Conservation (phyloP, 2,113 vertebrate species). For the Prinia subflava region DNA sequence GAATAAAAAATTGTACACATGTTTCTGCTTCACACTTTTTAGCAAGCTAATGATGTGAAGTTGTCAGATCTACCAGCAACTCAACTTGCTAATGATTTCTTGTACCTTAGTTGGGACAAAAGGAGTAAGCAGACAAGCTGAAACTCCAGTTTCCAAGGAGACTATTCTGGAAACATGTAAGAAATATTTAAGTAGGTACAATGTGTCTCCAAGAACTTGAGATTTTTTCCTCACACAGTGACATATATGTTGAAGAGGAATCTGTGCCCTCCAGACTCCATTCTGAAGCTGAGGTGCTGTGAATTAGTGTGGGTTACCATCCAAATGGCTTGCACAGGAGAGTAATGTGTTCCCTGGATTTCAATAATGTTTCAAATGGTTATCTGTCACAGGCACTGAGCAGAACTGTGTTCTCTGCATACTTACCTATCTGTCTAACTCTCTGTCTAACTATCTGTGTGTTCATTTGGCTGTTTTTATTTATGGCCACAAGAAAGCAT, state of each 20-base stretch:
- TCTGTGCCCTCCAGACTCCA: not conserved
- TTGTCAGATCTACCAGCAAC: slow-evolving; percentile 7
- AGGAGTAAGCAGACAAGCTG: slow-evolving; percentile 13
- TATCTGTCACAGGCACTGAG: not conserved
- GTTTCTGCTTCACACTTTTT: slow-evolving; percentile 19
- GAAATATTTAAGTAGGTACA: slow-evolving; percentile 7
- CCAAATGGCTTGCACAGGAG: not conserved
- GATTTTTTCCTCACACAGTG: not conserved
- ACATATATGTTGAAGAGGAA: not conserved
- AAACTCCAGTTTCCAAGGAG: slow-evolving; percentile 59
- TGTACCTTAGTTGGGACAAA: not conserved
- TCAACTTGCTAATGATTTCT: slow-evolving; percentile 33
- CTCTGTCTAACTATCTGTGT: not conserved
- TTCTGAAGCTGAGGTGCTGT: not conserved
- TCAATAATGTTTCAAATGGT: not conserved
- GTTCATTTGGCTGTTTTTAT: not conserved
- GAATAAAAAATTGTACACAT: slow-evolving; percentile 23
- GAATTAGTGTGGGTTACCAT: not conserved
- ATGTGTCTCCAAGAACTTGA: not conserved
- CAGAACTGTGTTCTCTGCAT: not conserved
- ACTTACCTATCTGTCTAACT: not conserved
- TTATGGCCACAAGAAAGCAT: not conserved
- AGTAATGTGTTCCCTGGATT: not conserved
- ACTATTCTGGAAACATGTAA: slow-evolving; percentile 9
- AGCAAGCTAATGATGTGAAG: slow-evolving; percentile 10